Evolutionary conservation across 2,888 invertebrate species (phyloP), one percentile per base, ranked within the genome.

Genomic region (Galerucella pusilla): DNA sequence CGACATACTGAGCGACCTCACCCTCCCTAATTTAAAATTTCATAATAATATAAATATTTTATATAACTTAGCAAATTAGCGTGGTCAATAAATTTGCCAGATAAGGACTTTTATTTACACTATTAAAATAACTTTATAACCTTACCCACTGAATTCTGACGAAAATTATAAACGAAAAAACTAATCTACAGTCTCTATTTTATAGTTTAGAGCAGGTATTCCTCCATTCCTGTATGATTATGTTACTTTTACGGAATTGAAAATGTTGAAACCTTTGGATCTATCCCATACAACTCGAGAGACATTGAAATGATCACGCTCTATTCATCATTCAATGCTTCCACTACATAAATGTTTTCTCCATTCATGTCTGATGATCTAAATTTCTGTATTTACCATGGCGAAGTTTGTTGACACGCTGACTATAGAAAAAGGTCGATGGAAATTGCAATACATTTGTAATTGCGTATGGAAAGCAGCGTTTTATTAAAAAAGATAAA

Each of bases 41-140:
- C 68, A 73, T 76, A 76, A 73, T 76, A 76, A 73, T 75, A 79
- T 79, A 77, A 79, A 79, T 79, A 79, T 77, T 77, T 77, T 64
- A 77, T 76, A 73, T 72, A 75, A 75, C 71, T 77, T 65, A 73
- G 74, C 75, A 76, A 79, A 79, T 79, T 77, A 79, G 76, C 61
- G 71, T 61, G 68, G 76, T 75, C 69, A 72, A 79, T 79, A 76
- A 75, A 79, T 75, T 78, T 57, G 54, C 71, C 64, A 68, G 65
- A 35, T 65, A 49, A 52, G 54, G 73, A 75, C 73, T 73, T 57
- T 70, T 63, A 75, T 76, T 65, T 69, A 67, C 71, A 74, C 71
- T 57, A 60, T 65, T 35, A 73, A 73, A 60, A 57, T 57, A 16
- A 49, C 28, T 67, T 49, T 20, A 60, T 49, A 52, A 54, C 68